Base-by-base conservation (phyloP, 2,888 invertebrate genomes). In the Tachina lurida region DNA sequence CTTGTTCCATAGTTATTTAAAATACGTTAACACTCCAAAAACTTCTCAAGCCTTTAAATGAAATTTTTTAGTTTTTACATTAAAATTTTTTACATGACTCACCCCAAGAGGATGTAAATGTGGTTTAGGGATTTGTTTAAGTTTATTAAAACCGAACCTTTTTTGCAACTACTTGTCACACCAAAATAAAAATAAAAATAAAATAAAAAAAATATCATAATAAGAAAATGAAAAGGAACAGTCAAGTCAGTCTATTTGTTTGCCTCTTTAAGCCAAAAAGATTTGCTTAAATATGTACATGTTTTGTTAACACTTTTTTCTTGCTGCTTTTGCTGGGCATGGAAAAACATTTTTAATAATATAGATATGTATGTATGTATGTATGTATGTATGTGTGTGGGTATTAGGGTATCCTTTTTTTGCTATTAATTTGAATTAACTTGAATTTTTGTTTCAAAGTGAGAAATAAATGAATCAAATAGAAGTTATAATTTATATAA, bases 301-400 rank as follows among this genome's bases (percentile, higher is more conserved):
- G 68, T 78, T 80, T 86, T 77, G 77, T 84, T 84, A 84, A 84
- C 81, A 84, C 81, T 84, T 86, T 68, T 75, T 75, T 31, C 19
- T 52, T 68, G 15, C 19, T 54, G 5, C 39, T 54, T 54, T 70
- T 62, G 54, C 39, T 60, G 49, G 39, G 22, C 52, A 74, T 31
- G 47, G 68, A 75, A 75, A 62, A 81, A 2, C 2, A 22, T 22
- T 31, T 2, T 31, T 3, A 31, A 31, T 31, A 31, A 31, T 31
- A 31, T 31, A 31, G 31, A 31, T 31, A 31, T 3, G 31, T 31
- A 31, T 31, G 31, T 31, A 31, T 31, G 31, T 31, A 4, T 31
- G 3, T 2, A 4, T 4, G 31, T 31, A 31, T 31, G 31, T 31
- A 31, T 31, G 31, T 31, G 0, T 31, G 3, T 2, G 4, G n/a